Conservation (phyloP, 2,888 invertebrate species). For the Julus scandinavius region DNA sequence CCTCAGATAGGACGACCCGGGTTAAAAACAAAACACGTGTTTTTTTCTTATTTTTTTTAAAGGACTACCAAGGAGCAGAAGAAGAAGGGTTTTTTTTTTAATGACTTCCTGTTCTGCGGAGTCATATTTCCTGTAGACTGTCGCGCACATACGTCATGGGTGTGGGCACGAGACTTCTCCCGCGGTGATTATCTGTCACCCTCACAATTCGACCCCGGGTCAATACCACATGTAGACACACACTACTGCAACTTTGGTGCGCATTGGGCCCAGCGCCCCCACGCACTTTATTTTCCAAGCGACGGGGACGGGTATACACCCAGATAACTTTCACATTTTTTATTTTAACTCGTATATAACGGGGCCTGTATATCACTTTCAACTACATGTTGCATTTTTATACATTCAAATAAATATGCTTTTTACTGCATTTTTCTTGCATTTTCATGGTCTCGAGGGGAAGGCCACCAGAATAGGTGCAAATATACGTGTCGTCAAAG, state of each 20-base stretch:
- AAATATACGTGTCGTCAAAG: too few relatives aligned
- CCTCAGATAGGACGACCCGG: neutral
- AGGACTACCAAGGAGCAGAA: neutral
- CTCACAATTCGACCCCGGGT: conserved; percentile 10
- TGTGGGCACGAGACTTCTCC: conserved; percentile 10
- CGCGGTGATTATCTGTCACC: conserved; percentile 18
- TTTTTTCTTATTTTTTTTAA: neutral
- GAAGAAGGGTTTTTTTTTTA: neutral
- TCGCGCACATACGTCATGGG: conserved; percentile 5
- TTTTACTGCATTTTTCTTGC: neutral
- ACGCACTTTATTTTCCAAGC: neutral
- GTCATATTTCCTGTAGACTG: conserved; percentile 10
- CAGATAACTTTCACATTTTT: neutral
- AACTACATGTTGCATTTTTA: conserved; percentile 10
- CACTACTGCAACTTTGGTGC: neutral
- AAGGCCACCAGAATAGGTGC: too few relatives aligned
- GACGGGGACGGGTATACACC: neutral
- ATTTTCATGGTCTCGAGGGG: too few relatives aligned
- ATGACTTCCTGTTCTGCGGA: conserved; percentile 9
- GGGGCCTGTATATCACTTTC: neutral
- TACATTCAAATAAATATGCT: neutral
- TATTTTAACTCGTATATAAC: neutral
- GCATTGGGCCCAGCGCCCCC: neutral
- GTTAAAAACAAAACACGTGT: neutral
- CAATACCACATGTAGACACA: conserved; percentile 2